A percentile compares a stretch with the other conserved stretches of the same genome.
These are phyloP conservation scores for Choristoneura rosaceana DNA, from an alignment of 2,888 invertebrate species.

Conservation along the genomic window DNA sequence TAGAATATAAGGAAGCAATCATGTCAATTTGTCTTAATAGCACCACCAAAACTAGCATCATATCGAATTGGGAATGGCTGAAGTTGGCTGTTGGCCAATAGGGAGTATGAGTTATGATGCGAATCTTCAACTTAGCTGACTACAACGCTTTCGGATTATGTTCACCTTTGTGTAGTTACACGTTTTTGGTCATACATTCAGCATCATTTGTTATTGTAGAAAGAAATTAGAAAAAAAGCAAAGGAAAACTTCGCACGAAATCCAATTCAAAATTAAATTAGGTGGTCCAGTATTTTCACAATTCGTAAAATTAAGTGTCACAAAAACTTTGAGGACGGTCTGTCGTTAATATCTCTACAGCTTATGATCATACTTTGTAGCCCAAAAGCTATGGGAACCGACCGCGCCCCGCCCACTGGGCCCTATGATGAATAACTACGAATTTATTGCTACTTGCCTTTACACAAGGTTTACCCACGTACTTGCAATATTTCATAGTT, in stretches of 20 bases:
- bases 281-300: not conserved
- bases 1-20: conserved; percentile 29
- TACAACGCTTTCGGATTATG: conserved; percentile 29
- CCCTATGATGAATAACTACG: conserved; percentile 38
- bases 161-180: conserved; percentile 32
- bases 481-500: conserved; percentile 37
- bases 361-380: conserved; percentile 34
- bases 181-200: not conserved
- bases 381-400: conserved; percentile 27
- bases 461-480: conserved; percentile 40
- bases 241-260: not conserved
- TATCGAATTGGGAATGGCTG: conserved; percentile 40
- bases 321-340: conserved; percentile 22
- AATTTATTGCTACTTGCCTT: conserved; percentile 40
- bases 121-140: conserved; percentile 39
- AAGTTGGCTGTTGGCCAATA: conserved; percentile 35
- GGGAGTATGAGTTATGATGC: conserved; percentile 40
- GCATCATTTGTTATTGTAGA: not conserved
- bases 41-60: conserved; percentile 37
- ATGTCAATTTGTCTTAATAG: conserved; percentile 42
- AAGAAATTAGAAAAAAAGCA: not conserved
- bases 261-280: not conserved
- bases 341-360: conserved; percentile 16
- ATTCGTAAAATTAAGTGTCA: not conserved
- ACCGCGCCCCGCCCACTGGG: conserved; percentile 23